Conservation (phyloP, 2,113 vertebrate genomes). For the Tor tambroides region DNA sequence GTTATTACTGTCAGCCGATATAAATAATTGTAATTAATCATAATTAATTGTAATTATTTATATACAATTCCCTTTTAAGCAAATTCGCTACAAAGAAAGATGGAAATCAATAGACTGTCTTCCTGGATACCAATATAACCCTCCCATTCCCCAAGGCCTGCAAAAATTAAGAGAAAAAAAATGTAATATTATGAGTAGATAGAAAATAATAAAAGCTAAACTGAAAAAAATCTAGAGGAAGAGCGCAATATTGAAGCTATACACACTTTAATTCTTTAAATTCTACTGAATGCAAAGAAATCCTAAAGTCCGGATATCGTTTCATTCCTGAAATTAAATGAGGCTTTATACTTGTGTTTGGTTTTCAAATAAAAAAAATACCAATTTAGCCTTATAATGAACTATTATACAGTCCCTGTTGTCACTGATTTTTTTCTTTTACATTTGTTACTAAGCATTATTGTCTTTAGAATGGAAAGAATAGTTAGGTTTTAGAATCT, state of each 20-base stretch:
- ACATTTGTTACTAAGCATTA: not conserved
- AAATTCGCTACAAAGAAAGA: constrained; percentile 39
- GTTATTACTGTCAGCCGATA: no score
- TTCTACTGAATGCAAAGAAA: not conserved
- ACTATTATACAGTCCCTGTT: not conserved
- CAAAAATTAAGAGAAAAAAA: not conserved
- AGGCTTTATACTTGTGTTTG: not conserved
- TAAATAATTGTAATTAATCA: no score
- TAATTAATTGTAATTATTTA: no score
- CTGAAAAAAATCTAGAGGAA: not conserved
- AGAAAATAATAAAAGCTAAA: constrained; percentile 13
- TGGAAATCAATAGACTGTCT: constrained; percentile 17
- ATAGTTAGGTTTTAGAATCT: not conserved
- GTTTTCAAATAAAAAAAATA: not conserved
- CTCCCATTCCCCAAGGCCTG: not conserved
- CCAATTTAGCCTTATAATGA: not conserved
- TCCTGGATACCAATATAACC: constrained; percentile 16
- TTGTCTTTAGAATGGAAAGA: not conserved
- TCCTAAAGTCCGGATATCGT: not conserved
- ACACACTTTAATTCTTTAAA: not conserved
- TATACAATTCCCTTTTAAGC: no score
- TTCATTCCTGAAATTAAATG: not conserved
- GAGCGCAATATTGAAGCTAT: not conserved
- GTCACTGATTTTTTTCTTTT: no score
- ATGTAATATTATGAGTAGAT: not conserved